A percentile compares a stretch with the other conserved stretches of the same genome.
These are phyloP conservation scores for Leptopterna dolabrata DNA, from an alignment of 2,888 invertebrate genomes.

Conservation along the genomic window DNA sequence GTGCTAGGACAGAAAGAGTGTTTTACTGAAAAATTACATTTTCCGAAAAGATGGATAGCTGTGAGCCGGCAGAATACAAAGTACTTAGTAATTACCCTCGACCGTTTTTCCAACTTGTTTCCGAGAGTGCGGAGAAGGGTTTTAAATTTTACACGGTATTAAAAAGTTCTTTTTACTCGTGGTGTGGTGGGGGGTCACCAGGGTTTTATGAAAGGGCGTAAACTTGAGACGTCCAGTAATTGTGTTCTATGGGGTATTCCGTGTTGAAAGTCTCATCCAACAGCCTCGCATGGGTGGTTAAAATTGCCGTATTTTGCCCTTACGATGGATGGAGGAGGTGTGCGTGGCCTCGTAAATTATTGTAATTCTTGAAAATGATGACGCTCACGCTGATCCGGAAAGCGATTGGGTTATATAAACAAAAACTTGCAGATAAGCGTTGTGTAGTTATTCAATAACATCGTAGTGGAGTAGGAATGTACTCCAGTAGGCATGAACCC, in stretches of 20 bases:
- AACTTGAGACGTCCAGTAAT: conserved; percentile 36
- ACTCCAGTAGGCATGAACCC: too few species aligned
- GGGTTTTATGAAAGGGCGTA: conserved; percentile 19
- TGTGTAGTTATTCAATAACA: too few species aligned
- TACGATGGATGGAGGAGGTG: too few species aligned
- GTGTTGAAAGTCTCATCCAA: not conserved
- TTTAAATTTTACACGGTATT: conserved; percentile 48
- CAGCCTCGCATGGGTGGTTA: not conserved
- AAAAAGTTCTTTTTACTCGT: conserved; percentile 17
- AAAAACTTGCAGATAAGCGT: too few species aligned
- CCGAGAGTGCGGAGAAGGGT: not conserved
- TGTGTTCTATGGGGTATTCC: not conserved
- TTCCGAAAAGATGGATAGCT: conserved; percentile 49
- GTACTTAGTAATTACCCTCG: conserved; percentile 41
- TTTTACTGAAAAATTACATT: conserved; percentile 47
- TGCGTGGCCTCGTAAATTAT: too few species aligned
- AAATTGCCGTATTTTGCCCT: not conserved
- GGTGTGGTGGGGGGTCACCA: not conserved
- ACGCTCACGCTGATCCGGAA: too few species aligned
- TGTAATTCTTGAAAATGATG: too few species aligned
- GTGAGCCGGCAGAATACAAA: conserved; percentile 39
- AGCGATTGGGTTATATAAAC: too few species aligned
- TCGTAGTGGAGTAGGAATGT: too few species aligned
- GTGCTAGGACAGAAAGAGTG: conserved; percentile 19
- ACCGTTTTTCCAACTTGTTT: conserved; percentile 24